Evolutionary conservation across 2,797 vertebrate genomes (phyloP), one percentile per base, ranked within the genome.

Genomic region (Peromyscus attwateri): DNA sequence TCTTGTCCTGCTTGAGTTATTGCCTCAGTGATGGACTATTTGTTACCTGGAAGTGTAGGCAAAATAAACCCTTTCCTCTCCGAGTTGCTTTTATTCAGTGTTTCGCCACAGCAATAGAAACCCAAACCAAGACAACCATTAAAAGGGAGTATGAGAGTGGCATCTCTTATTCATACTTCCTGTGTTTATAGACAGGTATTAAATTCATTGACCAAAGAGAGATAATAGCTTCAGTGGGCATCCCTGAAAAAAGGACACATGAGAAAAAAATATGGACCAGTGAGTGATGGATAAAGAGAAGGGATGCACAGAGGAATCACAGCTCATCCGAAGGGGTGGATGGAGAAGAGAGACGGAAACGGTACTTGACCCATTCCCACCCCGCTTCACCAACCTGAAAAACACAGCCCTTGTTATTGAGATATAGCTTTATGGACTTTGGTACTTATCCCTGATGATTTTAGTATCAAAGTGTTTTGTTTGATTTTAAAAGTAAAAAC

Each of bases 361-460:
- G 64, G 57, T 73, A 89, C 55, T 37, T 34, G 84, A 68, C 55
- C 79, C 40, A 81, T 87, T 64, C 52, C 83, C n/a, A 68, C 40
- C 52, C 46, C 5, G 5, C 27, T n/a, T 92, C 49, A 84, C 34
- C 60, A 64, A 82, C 80, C 76, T 97, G 70, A 95, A 97, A 94
- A 94, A 82, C 43, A 57, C 95, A 97, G 97, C 96, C 95, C 96
- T 97, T 98, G 55, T 89, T 92, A 96, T 9, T 91, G 52, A 95
- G 76, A 95, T 71, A 97, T 2, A 92, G 73, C 71, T 92, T n/a
- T 46, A 83, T 94, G 70, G 93, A 96, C 97, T 97, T 97, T 98
- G 97, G 98, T 97, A 95, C 64, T 95, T 68, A 95, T 96, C 97
- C 96, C 97, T 98, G 97, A 97, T 96, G 95, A 97, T 71, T 91